phyloP scores from a whole-genome alignment of 1,140 invertebrate species.

The Harpegnathos saltator region DNA sequence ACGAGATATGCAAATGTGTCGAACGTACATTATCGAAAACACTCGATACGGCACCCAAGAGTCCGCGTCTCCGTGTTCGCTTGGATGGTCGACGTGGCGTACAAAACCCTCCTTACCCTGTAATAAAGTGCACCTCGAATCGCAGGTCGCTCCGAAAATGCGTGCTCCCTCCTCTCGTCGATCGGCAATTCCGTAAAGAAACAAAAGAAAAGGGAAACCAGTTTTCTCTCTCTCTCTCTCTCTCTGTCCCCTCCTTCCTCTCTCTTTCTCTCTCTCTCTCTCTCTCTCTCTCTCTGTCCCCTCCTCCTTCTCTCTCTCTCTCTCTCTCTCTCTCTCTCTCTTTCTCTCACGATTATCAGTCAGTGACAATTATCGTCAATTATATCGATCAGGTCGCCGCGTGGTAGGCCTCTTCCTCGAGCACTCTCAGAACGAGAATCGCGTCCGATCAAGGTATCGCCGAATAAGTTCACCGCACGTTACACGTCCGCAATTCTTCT shows the following conservation, averaged over 20 bases:
- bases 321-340: not conserved
- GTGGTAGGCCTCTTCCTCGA: not conserved
- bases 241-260: no score
- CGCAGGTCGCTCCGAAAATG: slow-evolving; percentile 5
- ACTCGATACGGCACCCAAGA: not conserved
- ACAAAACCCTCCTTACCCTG: slow-evolving; percentile 21
- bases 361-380: slow-evolving; percentile 14
- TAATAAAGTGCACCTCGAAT: not conserved
- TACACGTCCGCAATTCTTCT: not conserved
- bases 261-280: not conserved
- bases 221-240: no score
- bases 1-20: no score
- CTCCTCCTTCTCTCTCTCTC: not conserved
- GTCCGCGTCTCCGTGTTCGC: not conserved
- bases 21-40: not conserved
- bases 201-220: no score
- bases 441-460: not conserved
- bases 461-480: not conserved
- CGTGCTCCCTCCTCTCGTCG: not conserved
- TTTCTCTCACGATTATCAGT: not conserved
- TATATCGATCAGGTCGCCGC: not conserved
- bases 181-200: not conserved
- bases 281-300: not conserved
- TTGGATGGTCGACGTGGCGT: slow-evolving; percentile 49
- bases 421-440: not conserved